Base-by-base conservation (phyloP, 2,888 invertebrate species). In the Cantharis flavilabris region DNA sequence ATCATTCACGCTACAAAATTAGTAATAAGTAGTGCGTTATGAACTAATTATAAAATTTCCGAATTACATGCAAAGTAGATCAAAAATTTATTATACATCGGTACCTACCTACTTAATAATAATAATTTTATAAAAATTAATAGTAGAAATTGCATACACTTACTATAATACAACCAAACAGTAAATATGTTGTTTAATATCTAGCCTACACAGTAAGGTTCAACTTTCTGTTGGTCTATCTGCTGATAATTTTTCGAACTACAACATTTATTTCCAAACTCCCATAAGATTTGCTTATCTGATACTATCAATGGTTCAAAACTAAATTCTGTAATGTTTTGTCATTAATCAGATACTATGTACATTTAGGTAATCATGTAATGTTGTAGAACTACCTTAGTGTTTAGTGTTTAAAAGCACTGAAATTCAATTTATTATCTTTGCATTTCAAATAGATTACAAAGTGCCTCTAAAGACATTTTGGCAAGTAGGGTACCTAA, bases 11-110 rank as follows among this genome's bases (percentile, higher is more conserved):
- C 79, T 80, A 81, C 78, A 77, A 80, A 83, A 83, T 83, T 83
- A 82, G 81, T 79, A 80, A 82, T 82, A 83, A 83, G 80, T 82
- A 82, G 81, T 83, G 81, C 82, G 81, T 79, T 77, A 79, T 78
- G 78, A 49, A 69, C 65, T 33, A 71, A 75, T 74, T 74, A 71
- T 75, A 69, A 67, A 23, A 69, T 67, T 67, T 23, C n/a, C 11
- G 11, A n/a, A 67, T 49, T 49, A 49, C 49, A 49, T 49, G 49
- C 49, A 49, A 49, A 49, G n/a, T 49, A n/a, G 49, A n/a, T 49
- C 49, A 49, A 49, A 49, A 49, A 49, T 49, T 49, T 49, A n/a
- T 49, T n/a, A 2, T 49, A 49, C 49, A 2, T 49, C 7, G n/a
- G 49, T 30, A 30, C 10, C 26, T 26, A 26, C 26, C 1, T n/a